Base-by-base conservation (phyloP, 1,140 invertebrate species). In the Samia ricini region DNA sequence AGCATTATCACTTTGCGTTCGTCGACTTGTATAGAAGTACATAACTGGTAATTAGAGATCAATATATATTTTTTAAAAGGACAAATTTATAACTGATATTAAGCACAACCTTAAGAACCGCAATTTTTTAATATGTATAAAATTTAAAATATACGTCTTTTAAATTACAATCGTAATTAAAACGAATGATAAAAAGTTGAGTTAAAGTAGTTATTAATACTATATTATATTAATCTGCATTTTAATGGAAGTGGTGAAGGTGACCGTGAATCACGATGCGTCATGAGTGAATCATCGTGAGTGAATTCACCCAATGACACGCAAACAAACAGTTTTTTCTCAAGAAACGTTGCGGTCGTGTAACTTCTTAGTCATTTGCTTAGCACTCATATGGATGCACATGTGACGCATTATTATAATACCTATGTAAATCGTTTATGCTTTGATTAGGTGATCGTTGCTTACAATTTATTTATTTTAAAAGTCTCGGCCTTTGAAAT, bases 261-360 rank as follows among this genome's bases (percentile, higher is more conserved):
- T 26, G 26, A 8, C 12, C 33, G 15, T 42, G 33, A 42, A 15
- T 42, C 33, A 42, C 10, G 1, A 15, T 42, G 33, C n/a, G 33
- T 42, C 33, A 42, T 42, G 33, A 1, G 12, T 42, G 33, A 42
- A 15, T 42, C 33, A 42, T 15, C 7, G 33, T 4, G 33, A 42
- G 12, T 42, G 33, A 42, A 3, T 42, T 42, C n/a, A 42, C 33
- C 33, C 4, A 42, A 15, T 42, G 33, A 42, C 33, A 42, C 33
- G 33, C 33, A 42, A 42, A 42, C 33, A 42, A 42, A 42, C 33
- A 42, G 33, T 42, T 42, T n/a, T n/a, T 42, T 42, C 33, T 42
- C n/a, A 42, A 42, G 33, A 42, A 15, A 15, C 33, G 33, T 15
- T 42, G 33, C 33, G 33, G 33, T 42, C 33, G 33, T 15, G 12